These are phyloP conservation scores for Parnassius glacialis DNA, from an alignment of 2,888 invertebrate species.

Conservation along the genomic window DNA sequence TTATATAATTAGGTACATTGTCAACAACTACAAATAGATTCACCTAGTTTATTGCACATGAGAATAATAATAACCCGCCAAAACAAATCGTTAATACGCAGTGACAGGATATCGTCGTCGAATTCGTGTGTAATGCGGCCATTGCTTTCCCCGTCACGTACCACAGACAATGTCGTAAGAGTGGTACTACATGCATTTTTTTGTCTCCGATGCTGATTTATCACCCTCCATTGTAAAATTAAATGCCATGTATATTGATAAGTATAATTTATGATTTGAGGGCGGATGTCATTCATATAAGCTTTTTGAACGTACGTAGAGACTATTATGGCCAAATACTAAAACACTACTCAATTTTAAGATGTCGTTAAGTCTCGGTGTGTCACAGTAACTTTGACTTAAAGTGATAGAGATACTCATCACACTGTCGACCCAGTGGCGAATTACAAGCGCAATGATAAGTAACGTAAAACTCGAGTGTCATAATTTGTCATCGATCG, in stretches of 20 bases:
- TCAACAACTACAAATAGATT: background rate
- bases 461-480: constrained; percentile 13
- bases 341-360: too few species aligned
- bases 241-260: constrained; percentile 24
- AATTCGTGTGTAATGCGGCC: constrained; percentile 56
- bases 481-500: constrained; percentile 30
- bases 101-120: constrained; percentile 40
- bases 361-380: too few species aligned
- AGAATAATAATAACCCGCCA: constrained; percentile 39
- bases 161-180: constrained; percentile 46
- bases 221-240: constrained; percentile 33
- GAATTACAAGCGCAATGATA: background rate
- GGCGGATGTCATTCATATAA: constrained; percentile 21
- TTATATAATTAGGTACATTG: background rate
- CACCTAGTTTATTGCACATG: constrained; percentile 14
- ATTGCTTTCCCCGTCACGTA: constrained; percentile 62
- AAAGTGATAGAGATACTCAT: too few species aligned
- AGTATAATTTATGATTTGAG: constrained; percentile 33
- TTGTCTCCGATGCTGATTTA: constrained; percentile 44
- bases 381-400: too few species aligned
- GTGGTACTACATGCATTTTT: constrained; percentile 37
- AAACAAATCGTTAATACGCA: constrained; percentile 47
- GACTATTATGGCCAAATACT: too few species aligned
- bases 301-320: background rate
- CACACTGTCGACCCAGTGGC: too few species aligned